These are phyloP conservation scores for Meles meles DNA, from an alignment of 2,113 vertebrate species.

Conservation along the genomic window DNA sequence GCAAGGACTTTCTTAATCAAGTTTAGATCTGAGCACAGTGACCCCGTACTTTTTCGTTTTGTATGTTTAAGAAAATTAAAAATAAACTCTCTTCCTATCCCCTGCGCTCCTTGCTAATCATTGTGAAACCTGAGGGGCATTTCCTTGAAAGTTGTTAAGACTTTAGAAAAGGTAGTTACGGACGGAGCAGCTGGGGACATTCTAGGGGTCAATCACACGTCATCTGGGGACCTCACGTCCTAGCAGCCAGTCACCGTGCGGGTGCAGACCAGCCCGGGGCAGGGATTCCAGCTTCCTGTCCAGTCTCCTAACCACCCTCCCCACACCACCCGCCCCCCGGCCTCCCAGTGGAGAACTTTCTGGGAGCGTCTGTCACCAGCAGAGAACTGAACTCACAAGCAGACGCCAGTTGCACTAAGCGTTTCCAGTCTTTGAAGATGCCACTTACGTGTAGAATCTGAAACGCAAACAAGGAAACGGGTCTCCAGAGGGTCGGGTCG, in stretches of 20 bases:
- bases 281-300: no score
- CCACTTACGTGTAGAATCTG: background rate
- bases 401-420: background rate
- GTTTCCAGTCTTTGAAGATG: background rate
- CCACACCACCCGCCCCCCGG: accelerated
- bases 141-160: background rate
- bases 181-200: background rate
- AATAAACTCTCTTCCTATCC: background rate
- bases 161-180: background rate
- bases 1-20: background rate
- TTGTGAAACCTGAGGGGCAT: background rate
- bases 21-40: background rate
- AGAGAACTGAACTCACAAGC: background rate
- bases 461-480: background rate
- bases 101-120: background rate
- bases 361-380: background rate
- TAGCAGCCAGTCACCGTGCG: background rate
- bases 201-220: background rate
- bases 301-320: accelerated
- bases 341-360: background rate
- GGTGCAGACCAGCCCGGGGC: background rate
- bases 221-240: background rate
- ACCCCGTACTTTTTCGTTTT: background rate
- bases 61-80: background rate
- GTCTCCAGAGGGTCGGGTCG: background rate